Base-by-base conservation (phyloP, 2,888 invertebrate species). In the Pseudococcus viburni region DNA sequence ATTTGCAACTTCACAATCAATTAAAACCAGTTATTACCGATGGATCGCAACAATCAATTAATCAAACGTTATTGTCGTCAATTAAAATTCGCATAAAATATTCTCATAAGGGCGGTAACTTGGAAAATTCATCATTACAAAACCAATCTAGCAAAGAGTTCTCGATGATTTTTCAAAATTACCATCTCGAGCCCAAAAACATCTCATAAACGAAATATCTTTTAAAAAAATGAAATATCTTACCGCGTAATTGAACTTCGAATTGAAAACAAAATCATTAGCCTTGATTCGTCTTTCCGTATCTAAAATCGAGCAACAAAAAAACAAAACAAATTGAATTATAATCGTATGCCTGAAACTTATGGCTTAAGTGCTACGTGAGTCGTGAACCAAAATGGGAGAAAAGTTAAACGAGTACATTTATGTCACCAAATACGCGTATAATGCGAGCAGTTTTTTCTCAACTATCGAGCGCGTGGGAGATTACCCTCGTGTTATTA, bases 181-280 rank as follows among this genome's bases (percentile, higher is more conserved):
- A 46, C 8, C 15, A 12, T 51, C 9, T 42, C 42, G 15, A 51
- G 48, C 15, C 48, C 48, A 51, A 12, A 15, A 51, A 51, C 0
- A 51, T 9, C 12, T 51, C 15, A 51, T 15, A 51, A 73, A 17
- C 17, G 15, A 73, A 33, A 73, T 33, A 73, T 6, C 26, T 73
- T 17, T 73, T 17, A 68, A 26, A 85, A 33, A 83, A 12, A 89
- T 22, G 0, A 84, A 1, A 84, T n/a, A 90, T 95, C 97, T 97
- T 94, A 99, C 99, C 92, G 99, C 98, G 94, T 99, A 99, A 93
- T 96, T 96, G 94, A 98, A 99, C 93, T 97, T 96, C 91, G 96
- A 95, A 94, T 99, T 99, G 93, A 96, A 98, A 92, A 95, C 95
- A 92, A 97, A 95, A 94, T 99, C 97, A 93, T 99, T 99, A 91